phyloP scores from a whole-genome alignment of 2,797 vertebrate genomes.

The Sebastes iracundus region DNA sequence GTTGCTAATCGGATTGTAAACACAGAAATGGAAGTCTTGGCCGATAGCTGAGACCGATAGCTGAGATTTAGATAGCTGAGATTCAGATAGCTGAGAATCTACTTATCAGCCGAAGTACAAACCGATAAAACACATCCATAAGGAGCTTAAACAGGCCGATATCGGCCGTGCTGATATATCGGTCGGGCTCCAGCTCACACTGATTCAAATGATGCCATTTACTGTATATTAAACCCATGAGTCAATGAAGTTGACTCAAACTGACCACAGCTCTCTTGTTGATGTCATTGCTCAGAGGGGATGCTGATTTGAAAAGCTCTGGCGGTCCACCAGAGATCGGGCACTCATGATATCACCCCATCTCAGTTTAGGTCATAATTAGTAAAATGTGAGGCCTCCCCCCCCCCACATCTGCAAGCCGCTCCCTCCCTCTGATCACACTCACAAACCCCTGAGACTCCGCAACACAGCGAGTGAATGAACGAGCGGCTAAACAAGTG shows the following conservation, averaged over 20 bases:
- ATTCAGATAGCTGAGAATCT: too few relatives aligned
- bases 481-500: conserved; percentile 24
- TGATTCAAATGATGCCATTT: conserved; percentile 38
- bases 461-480: conserved; percentile 4
- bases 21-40: too few relatives aligned
- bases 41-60: too few relatives aligned
- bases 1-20: too few relatives aligned
- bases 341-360: conserved; percentile 66
- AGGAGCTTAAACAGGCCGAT: neutral
- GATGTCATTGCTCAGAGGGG: conserved; percentile 67
- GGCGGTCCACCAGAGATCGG: conserved; percentile 28
- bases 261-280: conserved; percentile 40
- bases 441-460: conserved; percentile 4
- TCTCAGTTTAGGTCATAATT: conserved; percentile 71
- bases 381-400: conserved; percentile 52
- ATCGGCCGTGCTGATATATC: neutral
- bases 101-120: neutral
- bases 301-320: conserved; percentile 44
- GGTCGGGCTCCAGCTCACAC: neutral
- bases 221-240: conserved; percentile 26
- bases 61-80: too few relatives aligned
- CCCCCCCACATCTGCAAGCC: neutral
- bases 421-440: conserved; percentile 21
- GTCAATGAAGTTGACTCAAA: conserved; percentile 52
- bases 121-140: neutral